These are phyloP conservation scores for Phymanthus crucifer DNA, from an alignment of 92 coral and sea anemone genomes.

Conservation along the genomic window DNA sequence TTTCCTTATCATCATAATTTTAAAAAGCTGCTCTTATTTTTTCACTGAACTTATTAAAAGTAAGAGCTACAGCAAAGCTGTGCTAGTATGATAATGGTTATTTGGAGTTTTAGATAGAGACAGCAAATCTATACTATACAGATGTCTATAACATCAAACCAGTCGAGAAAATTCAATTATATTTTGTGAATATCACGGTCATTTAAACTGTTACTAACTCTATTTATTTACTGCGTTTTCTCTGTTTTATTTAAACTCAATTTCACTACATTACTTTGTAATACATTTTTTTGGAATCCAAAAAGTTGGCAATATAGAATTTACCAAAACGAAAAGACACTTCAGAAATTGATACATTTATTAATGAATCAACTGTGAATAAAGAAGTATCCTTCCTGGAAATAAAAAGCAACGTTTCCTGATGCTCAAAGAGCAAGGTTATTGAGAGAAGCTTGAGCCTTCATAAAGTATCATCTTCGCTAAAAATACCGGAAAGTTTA, in stretches of 20 bases:
- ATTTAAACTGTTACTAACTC: too few species aligned
- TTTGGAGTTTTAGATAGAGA: background rate
- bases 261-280: background rate
- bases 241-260: background rate
- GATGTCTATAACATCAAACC: background rate
- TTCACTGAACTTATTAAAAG: background rate
- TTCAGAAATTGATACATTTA: background rate
- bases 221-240: too few species aligned
- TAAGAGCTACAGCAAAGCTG: background rate
- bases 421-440: background rate
- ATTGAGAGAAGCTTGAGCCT: background rate
- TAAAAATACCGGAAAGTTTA: slow-evolving; percentile 10
- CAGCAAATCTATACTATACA: background rate
- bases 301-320: background rate
- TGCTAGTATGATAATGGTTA: background rate
- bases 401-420: background rate
- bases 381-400: background rate
- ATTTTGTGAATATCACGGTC: background rate
- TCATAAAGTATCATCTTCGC: slow-evolving; percentile 16
- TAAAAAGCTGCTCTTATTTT: background rate
- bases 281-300: too few species aligned
- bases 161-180: background rate
- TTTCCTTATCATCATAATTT: background rate
- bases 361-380: background rate
- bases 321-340: background rate